Base-by-base conservation (phyloP, 2,113 vertebrate genomes). In the Apteryx owenii region DNA sequence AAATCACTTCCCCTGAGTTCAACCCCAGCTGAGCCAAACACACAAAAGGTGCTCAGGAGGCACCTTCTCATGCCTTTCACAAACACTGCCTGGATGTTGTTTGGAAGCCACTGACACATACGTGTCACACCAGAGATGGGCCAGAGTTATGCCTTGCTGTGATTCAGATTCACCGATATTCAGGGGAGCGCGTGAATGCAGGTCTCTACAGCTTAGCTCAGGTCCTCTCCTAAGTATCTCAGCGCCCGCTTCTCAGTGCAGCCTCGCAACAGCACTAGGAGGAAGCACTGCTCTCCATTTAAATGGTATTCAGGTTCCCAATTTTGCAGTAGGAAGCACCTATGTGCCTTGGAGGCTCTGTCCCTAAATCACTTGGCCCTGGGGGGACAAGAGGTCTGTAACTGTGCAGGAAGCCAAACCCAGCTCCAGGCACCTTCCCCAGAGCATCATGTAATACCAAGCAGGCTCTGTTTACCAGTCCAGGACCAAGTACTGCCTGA, bases 1-100 rank as follows among this genome's bases (percentile, higher is more conserved):
- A 92, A 54, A 68, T 96, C 96, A 95, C 38, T 61, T 94, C 94
- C 88, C 87, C 85, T 82, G 90, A 94, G 95, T 76, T 95, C 88
- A 94, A 81, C 23, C 85, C 22, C 61, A 65, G 29, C 80, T 16
- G 73, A 92, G 88, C 81, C 92, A 96, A 85, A 72, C 42, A 22
- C 53, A 89, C 72, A 13, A 48, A 9, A 89, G 87, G 94, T 87
- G 89, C 70, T 91, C 65, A 80, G 85, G 80, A 82, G 58, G 90
- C 90, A 96, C 48, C 70, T 58, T 58, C 38, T 75, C 40, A 61
- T 65, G 96, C 81, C 90, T 80, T 75, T 95, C 83, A 62, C 23
- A 31, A 68, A 71, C 18, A 53, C 69, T 96, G 97, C 88, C 95
- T 58, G 72, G 88, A 76, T 2, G 1, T 5, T 76, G 58, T 60